Evolutionary conservation across 1,140 invertebrate species (phyloP).

Genomic region (Drosophila ambigua): DNA sequence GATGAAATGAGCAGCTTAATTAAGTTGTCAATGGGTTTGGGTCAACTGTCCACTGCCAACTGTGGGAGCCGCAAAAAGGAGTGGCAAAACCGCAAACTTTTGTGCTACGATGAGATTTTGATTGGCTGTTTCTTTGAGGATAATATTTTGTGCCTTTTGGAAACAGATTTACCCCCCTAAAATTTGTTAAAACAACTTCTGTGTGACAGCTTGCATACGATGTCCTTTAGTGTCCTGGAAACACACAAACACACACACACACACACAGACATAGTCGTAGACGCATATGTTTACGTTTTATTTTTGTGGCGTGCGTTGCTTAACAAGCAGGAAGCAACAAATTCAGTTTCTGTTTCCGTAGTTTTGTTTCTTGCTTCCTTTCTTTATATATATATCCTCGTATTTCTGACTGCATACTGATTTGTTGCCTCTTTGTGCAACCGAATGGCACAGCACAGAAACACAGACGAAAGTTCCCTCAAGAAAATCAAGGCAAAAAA

Average conservation of each 20-base stretch:
- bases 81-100: constrained; percentile 8
- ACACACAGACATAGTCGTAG: neutral
- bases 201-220: constrained; percentile 78
- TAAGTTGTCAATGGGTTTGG: constrained; percentile 63
- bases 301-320: constrained; percentile 76
- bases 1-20: constrained; percentile 67
- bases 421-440: constrained; percentile 76
- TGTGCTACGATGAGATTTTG: constrained; percentile 45
- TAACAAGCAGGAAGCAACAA: constrained; percentile 82
- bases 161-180: constrained; percentile 51
- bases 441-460: constrained; percentile 49
- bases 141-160: constrained; percentile 24
- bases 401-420: constrained; percentile 81
- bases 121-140: constrained; percentile 35
- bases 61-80: neutral
- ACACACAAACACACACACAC: constrained; percentile 9
- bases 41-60: constrained; percentile 20
- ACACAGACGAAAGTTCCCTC: constrained; percentile 27
- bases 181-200: constrained; percentile 81
- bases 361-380: constrained; percentile 17
- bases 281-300: constrained; percentile 45
- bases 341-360: constrained; percentile 79
- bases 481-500: constrained; percentile 12
- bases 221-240: constrained; percentile 59
- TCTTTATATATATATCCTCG: constrained; percentile 51